Conservation (phyloP, 2,797 vertebrate species). For the Pempheris klunzingeri region DNA sequence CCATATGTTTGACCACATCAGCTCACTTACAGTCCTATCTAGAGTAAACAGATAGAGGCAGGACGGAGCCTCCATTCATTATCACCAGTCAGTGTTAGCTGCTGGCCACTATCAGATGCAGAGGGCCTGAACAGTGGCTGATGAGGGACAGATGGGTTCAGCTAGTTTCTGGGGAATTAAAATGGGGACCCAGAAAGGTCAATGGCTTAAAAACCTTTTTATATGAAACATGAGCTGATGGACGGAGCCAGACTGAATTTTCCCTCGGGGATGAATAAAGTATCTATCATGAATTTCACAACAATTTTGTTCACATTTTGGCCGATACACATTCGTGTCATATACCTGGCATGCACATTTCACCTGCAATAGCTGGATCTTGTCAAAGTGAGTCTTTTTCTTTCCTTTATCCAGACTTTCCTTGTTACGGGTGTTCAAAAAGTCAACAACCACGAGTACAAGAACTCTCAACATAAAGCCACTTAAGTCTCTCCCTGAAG, state of each 20-base stretch:
- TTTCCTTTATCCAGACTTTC: background rate
- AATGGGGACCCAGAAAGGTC: background rate
- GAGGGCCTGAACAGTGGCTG: background rate
- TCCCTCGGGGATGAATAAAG: too few relatives aligned
- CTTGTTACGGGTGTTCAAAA: background rate
- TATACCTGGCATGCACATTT: background rate
- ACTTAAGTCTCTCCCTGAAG: background rate
- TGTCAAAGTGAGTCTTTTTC: background rate
- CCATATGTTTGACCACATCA: background rate
- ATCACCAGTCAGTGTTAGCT: background rate
- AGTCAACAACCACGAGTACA: background rate
- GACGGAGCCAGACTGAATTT: too few relatives aligned
- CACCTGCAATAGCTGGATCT: background rate
- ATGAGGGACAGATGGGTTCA: too few relatives aligned
- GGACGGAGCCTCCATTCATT: background rate
- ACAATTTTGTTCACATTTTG: too few relatives aligned
- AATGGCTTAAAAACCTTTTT: background rate
- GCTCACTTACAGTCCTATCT: conserved; percentile 3
- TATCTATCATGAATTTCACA: too few relatives aligned
- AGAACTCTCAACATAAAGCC: background rate
- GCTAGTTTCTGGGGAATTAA: background rate
- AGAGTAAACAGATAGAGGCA: conserved; percentile 23
- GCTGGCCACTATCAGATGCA: background rate
- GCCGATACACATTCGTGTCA: too few relatives aligned
- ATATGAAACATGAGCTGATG: background rate